Base-by-base conservation (phyloP, 2,797 vertebrate species). In the Emydoidea blandingii region DNA sequence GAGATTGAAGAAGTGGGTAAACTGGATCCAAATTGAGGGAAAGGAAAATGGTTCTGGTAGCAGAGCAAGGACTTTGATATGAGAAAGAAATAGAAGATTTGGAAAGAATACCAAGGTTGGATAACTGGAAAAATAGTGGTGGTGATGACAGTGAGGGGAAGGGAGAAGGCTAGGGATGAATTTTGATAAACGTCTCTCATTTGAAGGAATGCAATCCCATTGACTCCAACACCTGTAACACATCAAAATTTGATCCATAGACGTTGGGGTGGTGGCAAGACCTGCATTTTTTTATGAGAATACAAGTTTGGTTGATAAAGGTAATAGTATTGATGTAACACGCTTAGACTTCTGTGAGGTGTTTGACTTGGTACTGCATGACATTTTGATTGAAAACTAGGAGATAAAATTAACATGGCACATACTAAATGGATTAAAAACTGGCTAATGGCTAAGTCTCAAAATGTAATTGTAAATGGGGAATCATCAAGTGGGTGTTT, bases 21-120 rank as follows among this genome's bases (percentile, higher is more conserved):
- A 87, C 31, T 3, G 78, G 18, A 5, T 50, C 82, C 10, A 6
- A n/a, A 15, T 6, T 72, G 15, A 79, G 18, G 6, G 84, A 83
- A 25, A 41, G 56, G 34, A 92, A 87, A 54, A 90, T 76, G 2
- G 50, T 91, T 72, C 89, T 87, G 19, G 8, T 86, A 74, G 11
- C 11, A 95, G 9, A 53, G 6, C 49, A 41, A 25, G 34, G 6
- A 89, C 88, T 88, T 19, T 85, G 59, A 37, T 0, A 31, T 79
- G 56, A 50, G 68, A 83, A 74, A 15, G 15, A 86, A 57, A 1
- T 15, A 54, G 8, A 85, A 2, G 1, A 18, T 79, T 49, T 59
- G 21, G 1, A 59, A 34, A 6, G 85, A 5, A 79, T 93, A 52
- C 18, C 82, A 79, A 83, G 80, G 59, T 21, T 79, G 25, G 29